A percentile compares a stretch with the other conserved stretches of the same genome.
Conservation (phyloP, 1,140 invertebrate genomes). For the Dinoponera quadriceps region DNA sequence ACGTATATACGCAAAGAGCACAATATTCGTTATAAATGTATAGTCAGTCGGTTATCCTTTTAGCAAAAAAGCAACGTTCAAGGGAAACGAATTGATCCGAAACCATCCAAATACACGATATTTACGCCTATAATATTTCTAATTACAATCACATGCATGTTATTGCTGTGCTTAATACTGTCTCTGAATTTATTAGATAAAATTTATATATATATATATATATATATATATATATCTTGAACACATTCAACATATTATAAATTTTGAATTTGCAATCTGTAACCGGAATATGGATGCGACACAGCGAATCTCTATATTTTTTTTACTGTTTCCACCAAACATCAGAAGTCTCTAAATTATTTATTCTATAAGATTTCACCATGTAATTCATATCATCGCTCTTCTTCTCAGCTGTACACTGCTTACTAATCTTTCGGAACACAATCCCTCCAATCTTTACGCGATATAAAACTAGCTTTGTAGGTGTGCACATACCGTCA, state of each 20-base stretch:
- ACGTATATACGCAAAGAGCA: slow-evolving; percentile 27
- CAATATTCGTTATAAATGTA: slow-evolving; percentile 9
- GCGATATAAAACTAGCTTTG: slow-evolving; percentile 32
- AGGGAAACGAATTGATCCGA: too few species aligned
- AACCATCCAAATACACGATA: too few species aligned
- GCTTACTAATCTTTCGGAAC: slow-evolving; percentile 21
- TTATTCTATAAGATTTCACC: not conserved
- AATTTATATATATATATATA: slow-evolving; percentile 12
- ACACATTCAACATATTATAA: slow-evolving; percentile 23
- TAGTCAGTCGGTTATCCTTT: too few species aligned
- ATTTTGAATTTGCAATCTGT: not conserved
- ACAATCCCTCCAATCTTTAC: slow-evolving; percentile 31
- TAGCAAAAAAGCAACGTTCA: too few species aligned
- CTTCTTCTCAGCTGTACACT: not conserved
- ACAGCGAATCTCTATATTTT: not conserved
- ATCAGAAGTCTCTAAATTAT: slow-evolving; percentile 2
- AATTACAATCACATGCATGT: slow-evolving; percentile 38
- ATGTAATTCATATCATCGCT: not conserved
- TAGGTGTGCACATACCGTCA: slow-evolving; percentile 9
- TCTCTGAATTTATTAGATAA: slow-evolving; percentile 18
- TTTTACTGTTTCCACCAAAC: not conserved
- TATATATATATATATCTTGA: not conserved
- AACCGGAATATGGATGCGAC: not conserved
- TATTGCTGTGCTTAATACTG: slow-evolving; percentile 35
- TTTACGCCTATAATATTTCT: not conserved